Base-by-base conservation (phyloP, 2,113 vertebrate genomes). In the Eleginops maclovinus region DNA sequence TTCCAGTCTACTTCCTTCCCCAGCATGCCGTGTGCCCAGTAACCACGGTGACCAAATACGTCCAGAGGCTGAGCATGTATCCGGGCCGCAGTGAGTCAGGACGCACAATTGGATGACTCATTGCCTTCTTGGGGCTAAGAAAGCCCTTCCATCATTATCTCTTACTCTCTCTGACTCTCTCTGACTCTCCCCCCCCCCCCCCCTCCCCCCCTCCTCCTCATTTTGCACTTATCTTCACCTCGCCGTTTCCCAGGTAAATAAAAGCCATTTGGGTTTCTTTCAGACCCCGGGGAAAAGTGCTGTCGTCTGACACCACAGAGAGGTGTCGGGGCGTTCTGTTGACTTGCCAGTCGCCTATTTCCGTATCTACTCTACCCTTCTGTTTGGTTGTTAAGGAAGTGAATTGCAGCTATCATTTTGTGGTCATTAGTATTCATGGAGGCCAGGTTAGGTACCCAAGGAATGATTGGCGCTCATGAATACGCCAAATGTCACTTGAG, bases 1-100 rank as follows among this genome's bases (percentile, higher is more conserved):
- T 88, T 90, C 85, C 74, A 76, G 16, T 71, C 80, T 12, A 73
- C 79, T 86, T 87, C 65, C 51, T 63, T 63, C 44, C 15, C 22
- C 4, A 43, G 64, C 64, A 28, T 47, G 68, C 69, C 11, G 0
- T 50, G 59, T 84, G 71, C 81, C 82, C 49, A 0, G 87, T 80
- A 85, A 92, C 89, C 87, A 87, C 81, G 28, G 79, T 88, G 89
- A 91, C 89, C 73, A 55, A 83, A 75, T 64, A 68, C n/a, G 12
- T 78, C 85, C 67, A 0, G 10, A 53, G 83, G 88, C 73, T 62
- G 24, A 41, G 70, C 66, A 59, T 87, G 77, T 60, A 75, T 83
- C 83, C 75, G 62, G 86, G 83, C 82, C 59, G n/a, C 82, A 72
- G 69, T 92, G 91, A 92, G 75, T 90, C 89, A 93, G 75, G 76